These are phyloP conservation scores for Trachymyrmex septentrionalis DNA, from an alignment of 1,140 invertebrate species.

Conservation along the genomic window DNA sequence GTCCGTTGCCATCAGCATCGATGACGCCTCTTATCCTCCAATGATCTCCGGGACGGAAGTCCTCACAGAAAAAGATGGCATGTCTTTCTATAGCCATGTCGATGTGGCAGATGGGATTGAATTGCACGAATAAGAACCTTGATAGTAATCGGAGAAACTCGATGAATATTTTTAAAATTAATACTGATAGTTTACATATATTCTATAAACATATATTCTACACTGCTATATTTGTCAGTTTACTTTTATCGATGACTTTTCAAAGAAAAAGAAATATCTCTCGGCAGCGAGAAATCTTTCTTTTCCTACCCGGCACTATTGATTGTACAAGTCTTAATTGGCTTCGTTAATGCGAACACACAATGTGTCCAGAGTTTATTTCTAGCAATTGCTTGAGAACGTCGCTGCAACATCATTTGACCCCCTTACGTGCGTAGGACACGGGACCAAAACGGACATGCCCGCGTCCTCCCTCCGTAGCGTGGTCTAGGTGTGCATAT, in stretches of 20 bases:
- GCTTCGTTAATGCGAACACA: not conserved
- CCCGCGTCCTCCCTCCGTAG: constrained; percentile 62
- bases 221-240: not conserved
- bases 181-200: not conserved
- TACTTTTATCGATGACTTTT: not conserved
- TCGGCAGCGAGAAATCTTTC: not conserved
- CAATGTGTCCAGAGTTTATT: constrained; percentile 59
- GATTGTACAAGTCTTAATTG: constrained; percentile 59
- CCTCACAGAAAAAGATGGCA: constrained; percentile 40
- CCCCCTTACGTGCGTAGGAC: constrained; percentile 73
- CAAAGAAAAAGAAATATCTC: not conserved
- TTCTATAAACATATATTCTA: not conserved
- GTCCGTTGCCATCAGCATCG: constrained; percentile 70
- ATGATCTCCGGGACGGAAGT: constrained; percentile 61
- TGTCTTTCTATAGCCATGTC: constrained; percentile 34
- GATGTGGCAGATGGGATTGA: constrained; percentile 44
- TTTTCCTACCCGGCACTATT: not conserved
- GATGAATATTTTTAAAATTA: not conserved
- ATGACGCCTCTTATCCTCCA: constrained; percentile 66
- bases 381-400: constrained; percentile 64
- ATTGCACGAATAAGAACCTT: constrained; percentile 17
- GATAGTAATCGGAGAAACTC: not conserved
- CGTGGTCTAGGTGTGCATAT: constrained; percentile 80
- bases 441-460: constrained; percentile 81
- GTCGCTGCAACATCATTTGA: constrained; percentile 72